A percentile compares a stretch with the other conserved stretches of the same genome.
Evolutionary conservation across 2,797 vertebrate genomes (phyloP).

Genomic region (Sebastes steindachneri): DNA sequence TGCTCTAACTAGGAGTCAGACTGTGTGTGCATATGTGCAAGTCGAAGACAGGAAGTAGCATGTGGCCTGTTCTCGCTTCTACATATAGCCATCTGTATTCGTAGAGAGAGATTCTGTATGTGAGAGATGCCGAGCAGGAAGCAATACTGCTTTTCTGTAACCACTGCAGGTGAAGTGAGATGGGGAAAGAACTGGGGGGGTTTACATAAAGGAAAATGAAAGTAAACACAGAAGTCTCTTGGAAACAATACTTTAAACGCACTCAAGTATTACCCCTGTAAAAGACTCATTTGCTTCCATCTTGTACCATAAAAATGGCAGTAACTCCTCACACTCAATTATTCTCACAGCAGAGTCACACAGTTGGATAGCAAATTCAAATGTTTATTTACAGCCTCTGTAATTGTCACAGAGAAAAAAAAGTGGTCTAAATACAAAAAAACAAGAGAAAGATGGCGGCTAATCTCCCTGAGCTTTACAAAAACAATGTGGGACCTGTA

Average conservation of each 20-base stretch:
- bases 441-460: conserved; percentile 81
- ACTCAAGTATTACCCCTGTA: conserved; percentile 20
- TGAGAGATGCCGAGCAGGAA: conserved; percentile 69
- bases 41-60: conserved; percentile 76
- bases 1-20: conserved; percentile 3
- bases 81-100: conserved; percentile 54
- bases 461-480: conserved; percentile 99
- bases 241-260: conserved; percentile 31
- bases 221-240: conserved; percentile 39
- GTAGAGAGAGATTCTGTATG: conserved; percentile 49
- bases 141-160: conserved; percentile 54
- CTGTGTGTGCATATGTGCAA: conserved; percentile 33
- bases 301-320: not conserved
- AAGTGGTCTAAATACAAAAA: conserved; percentile 86
- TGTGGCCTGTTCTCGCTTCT: conserved; percentile 74
- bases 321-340: not conserved
- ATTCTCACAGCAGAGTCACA: conserved; percentile 35
- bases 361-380: conserved; percentile 92
- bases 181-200: not conserved
- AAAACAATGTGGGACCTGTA: conserved; percentile 89
- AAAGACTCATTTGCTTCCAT: conserved; percentile 5
- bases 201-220: conserved; percentile 53
- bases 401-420: conserved; percentile 88
- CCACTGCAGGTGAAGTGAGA: conserved; percentile 65
- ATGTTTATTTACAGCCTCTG: conserved; percentile 99